Evolutionary conservation across 2,888 invertebrate genomes (phyloP).

Genomic region (Marronus borbonicus): DNA sequence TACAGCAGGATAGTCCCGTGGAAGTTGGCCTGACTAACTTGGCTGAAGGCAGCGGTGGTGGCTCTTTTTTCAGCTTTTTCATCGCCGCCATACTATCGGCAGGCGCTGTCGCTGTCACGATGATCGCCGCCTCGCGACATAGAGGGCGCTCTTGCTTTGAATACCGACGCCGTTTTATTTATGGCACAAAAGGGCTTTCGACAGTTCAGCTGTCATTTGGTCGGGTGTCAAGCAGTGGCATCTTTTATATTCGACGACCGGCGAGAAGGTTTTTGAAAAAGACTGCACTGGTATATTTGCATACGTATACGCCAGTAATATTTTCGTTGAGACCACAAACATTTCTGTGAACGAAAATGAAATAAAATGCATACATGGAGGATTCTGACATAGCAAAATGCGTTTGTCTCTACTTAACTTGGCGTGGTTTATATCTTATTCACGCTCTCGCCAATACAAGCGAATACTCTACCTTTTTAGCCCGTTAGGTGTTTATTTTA

Average conservation of each 20-base stretch:
- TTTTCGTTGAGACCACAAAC: no score
- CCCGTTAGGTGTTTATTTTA: no score
- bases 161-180: constrained; percentile 6
- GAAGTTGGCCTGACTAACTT: neutral
- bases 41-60: neutral
- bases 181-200: neutral
- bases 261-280: no score
- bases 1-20: neutral
- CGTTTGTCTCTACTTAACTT: no score
- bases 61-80: constrained; percentile 9
- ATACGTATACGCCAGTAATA: no score
- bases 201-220: constrained; percentile 9
- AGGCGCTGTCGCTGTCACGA: neutral
- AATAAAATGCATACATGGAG: no score
- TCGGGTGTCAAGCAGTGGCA: neutral
- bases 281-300: no score
- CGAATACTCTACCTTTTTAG: no score
- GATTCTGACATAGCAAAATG: no score
- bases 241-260: neutral
- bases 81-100: neutral
- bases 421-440: no score
- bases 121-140: neutral
- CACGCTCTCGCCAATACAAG: no score
- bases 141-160: constrained; percentile 1
- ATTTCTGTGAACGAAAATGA: no score